Conservation (phyloP, 2,113 vertebrate species). For the Elephas maximus region DNA sequence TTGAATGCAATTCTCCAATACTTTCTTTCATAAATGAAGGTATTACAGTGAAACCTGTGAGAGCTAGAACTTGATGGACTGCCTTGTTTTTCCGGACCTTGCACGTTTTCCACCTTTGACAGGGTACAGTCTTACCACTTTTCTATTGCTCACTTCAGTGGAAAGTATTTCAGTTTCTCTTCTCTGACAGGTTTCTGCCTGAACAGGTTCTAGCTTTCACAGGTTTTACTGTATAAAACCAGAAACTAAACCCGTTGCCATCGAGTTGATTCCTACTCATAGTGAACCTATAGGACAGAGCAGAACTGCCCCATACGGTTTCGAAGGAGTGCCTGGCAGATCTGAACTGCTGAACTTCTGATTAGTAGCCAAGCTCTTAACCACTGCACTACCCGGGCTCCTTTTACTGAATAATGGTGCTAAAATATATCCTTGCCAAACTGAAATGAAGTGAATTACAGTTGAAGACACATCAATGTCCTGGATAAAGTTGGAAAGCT, state of each 20-base stretch:
- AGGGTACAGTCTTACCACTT: neutral
- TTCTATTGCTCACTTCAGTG: neutral
- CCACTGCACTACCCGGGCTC: too few relatives aligned
- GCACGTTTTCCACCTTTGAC: neutral
- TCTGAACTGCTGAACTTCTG: too few relatives aligned
- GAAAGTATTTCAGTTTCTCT: neutral
- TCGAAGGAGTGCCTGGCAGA: too few relatives aligned
- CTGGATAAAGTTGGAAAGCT: neutral
- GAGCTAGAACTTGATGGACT: neutral
- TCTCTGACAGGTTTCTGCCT: neutral
- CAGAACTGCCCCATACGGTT: too few relatives aligned
- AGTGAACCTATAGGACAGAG: too few relatives aligned
- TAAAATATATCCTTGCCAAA: slow-evolving; percentile 8
- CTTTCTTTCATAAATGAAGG: slow-evolving; percentile 40
- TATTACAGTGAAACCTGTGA: neutral
- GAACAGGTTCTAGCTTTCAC: neutral
- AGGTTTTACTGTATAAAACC: neutral
- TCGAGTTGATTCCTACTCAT: too few relatives aligned
- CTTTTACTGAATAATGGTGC: neutral
- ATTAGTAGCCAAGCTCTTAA: too few relatives aligned
- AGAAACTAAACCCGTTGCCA: too few relatives aligned
- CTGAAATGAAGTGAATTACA: slow-evolving; percentile 39
- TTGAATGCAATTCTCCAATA: neutral
- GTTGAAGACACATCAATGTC: neutral
- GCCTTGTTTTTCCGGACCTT: neutral